Conservation (phyloP, 2,888 invertebrate species). For the Caenorhabditis sp. region DNA sequence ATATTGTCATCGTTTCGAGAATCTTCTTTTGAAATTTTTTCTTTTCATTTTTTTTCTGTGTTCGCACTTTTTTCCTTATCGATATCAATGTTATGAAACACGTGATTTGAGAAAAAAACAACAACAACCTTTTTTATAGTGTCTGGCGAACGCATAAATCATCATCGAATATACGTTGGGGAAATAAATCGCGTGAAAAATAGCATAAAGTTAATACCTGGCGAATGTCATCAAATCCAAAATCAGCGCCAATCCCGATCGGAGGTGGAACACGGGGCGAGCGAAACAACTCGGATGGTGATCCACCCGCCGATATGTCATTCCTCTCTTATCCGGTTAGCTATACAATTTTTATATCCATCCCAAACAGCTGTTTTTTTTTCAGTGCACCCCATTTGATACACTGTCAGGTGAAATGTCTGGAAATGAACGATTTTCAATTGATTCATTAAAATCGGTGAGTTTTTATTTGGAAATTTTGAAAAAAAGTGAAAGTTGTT, state of each 20-base stretch:
- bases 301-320: slow-evolving; percentile 24
- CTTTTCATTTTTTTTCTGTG: too few relatives aligned
- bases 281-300: slow-evolving; percentile 23
- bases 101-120: too few relatives aligned
- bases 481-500: too few relatives aligned
- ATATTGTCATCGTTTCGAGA: too few relatives aligned
- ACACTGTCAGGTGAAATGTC: slow-evolving; percentile 12
- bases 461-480: not conserved
- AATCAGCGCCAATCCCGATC: not conserved
- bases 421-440: not conserved
- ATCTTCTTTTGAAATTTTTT: too few relatives aligned
- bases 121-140: too few relatives aligned
- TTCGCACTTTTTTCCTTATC: too few relatives aligned
- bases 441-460: not conserved
- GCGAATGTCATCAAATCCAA: not conserved
- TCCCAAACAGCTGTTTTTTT: not conserved
- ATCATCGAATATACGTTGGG: too few relatives aligned
- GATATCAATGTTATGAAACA: too few relatives aligned
- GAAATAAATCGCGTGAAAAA: too few relatives aligned
- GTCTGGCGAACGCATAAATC: too few relatives aligned
- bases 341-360: not conserved
- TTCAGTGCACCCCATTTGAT: not conserved
- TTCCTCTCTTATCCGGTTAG: slow-evolving; percentile 19
- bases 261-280: not conserved
- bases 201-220: too few relatives aligned